These are phyloP conservation scores for Gallinago stenura DNA, from an alignment of 2,797 vertebrate species.

Conservation along the genomic window DNA sequence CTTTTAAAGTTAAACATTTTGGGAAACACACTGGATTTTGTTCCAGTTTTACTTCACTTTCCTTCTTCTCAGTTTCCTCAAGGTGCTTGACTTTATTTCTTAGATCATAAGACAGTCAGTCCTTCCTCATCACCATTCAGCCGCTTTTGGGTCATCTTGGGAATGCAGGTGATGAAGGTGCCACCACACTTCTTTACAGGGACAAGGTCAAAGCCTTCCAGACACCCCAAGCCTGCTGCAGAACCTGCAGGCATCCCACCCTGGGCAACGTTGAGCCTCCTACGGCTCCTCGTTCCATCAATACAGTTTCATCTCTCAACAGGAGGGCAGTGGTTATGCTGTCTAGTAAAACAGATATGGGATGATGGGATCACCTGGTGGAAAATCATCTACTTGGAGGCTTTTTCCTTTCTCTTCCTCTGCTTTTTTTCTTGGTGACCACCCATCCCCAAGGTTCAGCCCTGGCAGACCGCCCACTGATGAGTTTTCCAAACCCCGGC, in stretches of 20 bases:
- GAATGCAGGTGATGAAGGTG: neutral
- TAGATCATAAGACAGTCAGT: too few species aligned
- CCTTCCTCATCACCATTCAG: neutral
- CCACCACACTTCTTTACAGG: accelerated
- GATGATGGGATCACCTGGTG: slow-evolving; percentile 65
- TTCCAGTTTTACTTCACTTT: neutral
- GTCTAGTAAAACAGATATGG: slow-evolving; percentile 66
- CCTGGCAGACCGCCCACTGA: slow-evolving; percentile 76
- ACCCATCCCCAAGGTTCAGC: slow-evolving; percentile 79
- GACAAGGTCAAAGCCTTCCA: neutral
- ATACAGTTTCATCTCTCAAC: slow-evolving; percentile 75
- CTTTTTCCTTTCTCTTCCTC: neutral
- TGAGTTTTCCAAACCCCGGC: slow-evolving; percentile 88
- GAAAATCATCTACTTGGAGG: slow-evolving; percentile 80
- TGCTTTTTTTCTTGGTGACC: slow-evolving; percentile 74
- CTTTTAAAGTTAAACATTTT: accelerated
- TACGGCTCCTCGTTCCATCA: slow-evolving; percentile 8
- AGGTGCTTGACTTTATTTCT: neutral
- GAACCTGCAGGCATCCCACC: neutral
- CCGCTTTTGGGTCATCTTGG: neutral
- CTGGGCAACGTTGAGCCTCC: neutral
- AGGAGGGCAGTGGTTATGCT: slow-evolving; percentile 65
- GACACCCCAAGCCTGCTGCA: accelerated
- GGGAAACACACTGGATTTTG: neutral
- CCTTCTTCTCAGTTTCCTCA: neutral